Evolutionary conservation across 2,888 invertebrate genomes (phyloP), one percentile per base, ranked within the genome.

Genomic region (Idaea straminata): DNA sequence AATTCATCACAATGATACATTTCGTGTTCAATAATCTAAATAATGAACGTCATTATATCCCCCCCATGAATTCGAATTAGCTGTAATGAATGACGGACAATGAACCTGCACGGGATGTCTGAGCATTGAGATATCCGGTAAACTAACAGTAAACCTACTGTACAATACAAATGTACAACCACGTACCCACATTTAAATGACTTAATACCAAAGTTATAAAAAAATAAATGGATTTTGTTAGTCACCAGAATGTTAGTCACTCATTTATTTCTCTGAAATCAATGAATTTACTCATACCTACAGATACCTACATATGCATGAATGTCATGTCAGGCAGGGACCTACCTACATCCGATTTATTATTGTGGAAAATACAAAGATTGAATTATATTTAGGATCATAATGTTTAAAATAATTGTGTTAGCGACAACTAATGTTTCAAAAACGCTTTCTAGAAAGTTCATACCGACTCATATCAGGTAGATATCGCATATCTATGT

Each of bases 401-500:
- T 10, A 59, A 25, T 16, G 59, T 34, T 59, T 16, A 16, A 25
- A 59, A 59, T 59, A 1, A 34, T 59, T 25, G 6, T 59, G 59
- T 34, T 47, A 13, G 47, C 47, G 13, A 47, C 47, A 47, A 47
- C 47, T 0, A 47, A 47, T 13, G 13, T 47, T 47, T 47, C 13
- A 47, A 47, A 38, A 64, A 63, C 68, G 15, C 68, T 67, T 69
- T 72, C 70, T 66, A 64, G 67, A 71, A 73, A 65, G 62, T 64
- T 60, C 67, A 59, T 47, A 64, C 63, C 66, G 59, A 59, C 62
- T 66, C 60, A 34, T 59, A 62, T 59, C 47, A 47, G 47, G 47
- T 47, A 65, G 69, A 68, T 78, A 77, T 78, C 77, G 71, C 74
- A 73, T 83, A 79, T 80, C 81, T 72, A 70, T 72, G 75, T 76